Conservation (phyloP, 2,797 vertebrate genomes). For the Anguilla marmorata region DNA sequence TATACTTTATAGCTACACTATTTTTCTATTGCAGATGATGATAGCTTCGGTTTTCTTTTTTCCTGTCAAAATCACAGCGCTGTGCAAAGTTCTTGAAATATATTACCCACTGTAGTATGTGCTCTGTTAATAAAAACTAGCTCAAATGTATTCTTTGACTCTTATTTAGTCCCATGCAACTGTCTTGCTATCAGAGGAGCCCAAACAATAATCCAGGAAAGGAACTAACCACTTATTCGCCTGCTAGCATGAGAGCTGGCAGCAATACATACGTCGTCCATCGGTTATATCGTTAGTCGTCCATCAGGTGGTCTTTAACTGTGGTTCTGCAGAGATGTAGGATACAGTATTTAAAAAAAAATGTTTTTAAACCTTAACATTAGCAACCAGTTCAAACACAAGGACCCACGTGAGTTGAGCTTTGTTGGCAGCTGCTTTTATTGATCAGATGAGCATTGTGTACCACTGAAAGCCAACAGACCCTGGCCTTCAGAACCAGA, state of each 20-base stretch:
- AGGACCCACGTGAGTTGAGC: not conserved
- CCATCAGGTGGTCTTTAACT: no score
- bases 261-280: not conserved
- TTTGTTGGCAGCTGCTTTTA: not conserved
- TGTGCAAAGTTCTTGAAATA: conserved; percentile 16
- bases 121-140: conserved; percentile 21
- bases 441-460: not conserved
- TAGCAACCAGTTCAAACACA: not conserved
- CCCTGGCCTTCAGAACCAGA: not conserved
- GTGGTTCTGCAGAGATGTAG: not conserved
- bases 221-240: not conserved
- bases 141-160: not conserved
- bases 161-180: not conserved
- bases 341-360: no score
- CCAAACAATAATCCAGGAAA: not conserved
- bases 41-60: conserved; percentile 13
- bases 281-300: not conserved
- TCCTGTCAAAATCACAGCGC: conserved; percentile 19
- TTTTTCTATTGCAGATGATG: conserved; percentile 21
- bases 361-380: no score
- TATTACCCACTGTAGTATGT: conserved; percentile 21
- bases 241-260: not conserved
- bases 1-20: conserved; percentile 20
- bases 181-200: not conserved
- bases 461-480: not conserved